These are phyloP conservation scores for Phaetusa simplex DNA, from an alignment of 2,113 vertebrate species.

Conservation along the genomic window DNA sequence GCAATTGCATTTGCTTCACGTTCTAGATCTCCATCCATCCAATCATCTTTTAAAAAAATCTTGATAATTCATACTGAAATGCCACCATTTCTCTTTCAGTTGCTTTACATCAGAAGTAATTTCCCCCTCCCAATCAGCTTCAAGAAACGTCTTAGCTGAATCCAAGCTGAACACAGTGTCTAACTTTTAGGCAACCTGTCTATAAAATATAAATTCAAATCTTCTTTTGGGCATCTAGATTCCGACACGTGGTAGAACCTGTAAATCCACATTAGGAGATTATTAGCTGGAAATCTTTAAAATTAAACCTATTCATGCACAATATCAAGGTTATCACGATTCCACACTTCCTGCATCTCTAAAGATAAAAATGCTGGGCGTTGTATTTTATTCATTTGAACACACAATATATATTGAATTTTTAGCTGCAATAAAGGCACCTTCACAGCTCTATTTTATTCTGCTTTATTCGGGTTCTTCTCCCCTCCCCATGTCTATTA, in stretches of 20 bases:
- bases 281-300: background rate
- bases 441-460: background rate
- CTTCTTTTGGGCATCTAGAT: background rate
- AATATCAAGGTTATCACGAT: background rate
- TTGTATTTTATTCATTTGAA: background rate
- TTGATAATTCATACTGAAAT: background rate
- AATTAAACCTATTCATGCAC: background rate
- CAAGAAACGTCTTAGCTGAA: background rate
- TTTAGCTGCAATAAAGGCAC: background rate
- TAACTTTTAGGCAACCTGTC: background rate
- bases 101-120: background rate
- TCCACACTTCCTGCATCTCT: background rate
- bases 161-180: background rate
- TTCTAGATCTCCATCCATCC: background rate
- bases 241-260: background rate
- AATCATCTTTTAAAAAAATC: background rate
- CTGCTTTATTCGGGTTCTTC: background rate
- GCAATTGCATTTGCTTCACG: background rate
- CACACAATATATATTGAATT: background rate
- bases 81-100: background rate
- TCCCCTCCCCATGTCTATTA: background rate
- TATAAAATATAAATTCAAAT: background rate
- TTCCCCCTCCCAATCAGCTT: background rate
- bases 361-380: background rate
- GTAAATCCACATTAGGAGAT: background rate